A percentile compares a stretch with the other conserved stretches of the same genome.
These are phyloP conservation scores for Ctenosaura bakeri DNA, from an alignment of 2,797 vertebrate genomes.

Conservation along the genomic window DNA sequence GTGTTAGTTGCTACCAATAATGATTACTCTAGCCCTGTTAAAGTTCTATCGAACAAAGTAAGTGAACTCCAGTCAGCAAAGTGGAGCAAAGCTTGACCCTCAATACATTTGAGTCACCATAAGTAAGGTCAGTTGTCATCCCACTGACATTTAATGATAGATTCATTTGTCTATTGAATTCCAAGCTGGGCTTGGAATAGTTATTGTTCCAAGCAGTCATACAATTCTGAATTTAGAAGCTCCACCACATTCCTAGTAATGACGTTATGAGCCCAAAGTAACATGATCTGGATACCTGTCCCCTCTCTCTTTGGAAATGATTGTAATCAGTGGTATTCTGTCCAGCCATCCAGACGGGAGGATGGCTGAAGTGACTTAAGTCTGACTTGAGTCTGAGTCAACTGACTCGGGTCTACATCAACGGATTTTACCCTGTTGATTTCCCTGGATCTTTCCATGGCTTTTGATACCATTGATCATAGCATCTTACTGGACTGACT, in stretches of 20 bases:
- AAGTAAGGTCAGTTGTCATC: not conserved
- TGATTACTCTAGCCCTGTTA: too few relatives aligned
- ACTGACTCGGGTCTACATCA: too few relatives aligned
- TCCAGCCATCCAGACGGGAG: too few relatives aligned
- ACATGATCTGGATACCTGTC: not conserved
- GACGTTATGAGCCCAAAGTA: not conserved
- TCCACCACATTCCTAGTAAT: not conserved
- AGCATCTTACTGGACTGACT: too few relatives aligned
- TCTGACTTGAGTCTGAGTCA: too few relatives aligned
- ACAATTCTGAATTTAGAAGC: not conserved
- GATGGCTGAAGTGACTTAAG: too few relatives aligned
- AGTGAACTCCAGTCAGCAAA: not conserved
- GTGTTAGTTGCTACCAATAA: too few relatives aligned
- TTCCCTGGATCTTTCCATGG: too few relatives aligned
- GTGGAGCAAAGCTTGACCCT: not conserved
- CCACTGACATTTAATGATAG: not conserved
- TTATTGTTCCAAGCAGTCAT: not conserved
- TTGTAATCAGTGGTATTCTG: too few relatives aligned
- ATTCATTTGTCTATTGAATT: not conserved
- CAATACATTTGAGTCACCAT: not conserved
- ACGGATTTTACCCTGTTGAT: too few relatives aligned
- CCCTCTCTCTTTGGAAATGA: too few relatives aligned
- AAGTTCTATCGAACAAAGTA: not conserved
- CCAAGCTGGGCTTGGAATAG: not conserved
- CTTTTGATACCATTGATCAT: too few relatives aligned